Conservation (phyloP, 2,797 vertebrate species). For the Gallinago nigripennis region DNA sequence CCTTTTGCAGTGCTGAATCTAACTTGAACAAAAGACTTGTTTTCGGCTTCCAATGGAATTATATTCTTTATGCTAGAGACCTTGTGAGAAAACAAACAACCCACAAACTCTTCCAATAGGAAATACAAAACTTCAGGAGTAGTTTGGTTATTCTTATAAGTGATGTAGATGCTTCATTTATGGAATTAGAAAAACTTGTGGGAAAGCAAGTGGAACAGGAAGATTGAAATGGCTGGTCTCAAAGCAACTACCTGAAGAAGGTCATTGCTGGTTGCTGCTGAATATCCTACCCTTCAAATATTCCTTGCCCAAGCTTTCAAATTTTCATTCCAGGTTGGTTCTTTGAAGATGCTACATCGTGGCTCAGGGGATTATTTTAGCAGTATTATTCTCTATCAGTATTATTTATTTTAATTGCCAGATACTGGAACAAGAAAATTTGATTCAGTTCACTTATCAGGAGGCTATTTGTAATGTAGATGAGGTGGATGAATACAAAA, state of each 20-base stretch:
- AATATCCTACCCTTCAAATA: background rate
- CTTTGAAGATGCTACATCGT: background rate
- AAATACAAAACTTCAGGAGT: background rate
- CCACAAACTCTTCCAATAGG: background rate
- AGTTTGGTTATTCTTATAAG: background rate
- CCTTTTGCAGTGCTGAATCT: background rate
- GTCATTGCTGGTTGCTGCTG: background rate
- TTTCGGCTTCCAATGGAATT: background rate
- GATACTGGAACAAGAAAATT: constrained; percentile 18
- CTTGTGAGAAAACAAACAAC: background rate
- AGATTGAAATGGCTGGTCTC: background rate
- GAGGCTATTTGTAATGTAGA: background rate
- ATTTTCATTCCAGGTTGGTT: constrained; percentile 12
- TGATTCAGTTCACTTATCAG: background rate
- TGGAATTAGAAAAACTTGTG: background rate
- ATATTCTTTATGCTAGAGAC: background rate
- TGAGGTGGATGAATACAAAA: background rate
- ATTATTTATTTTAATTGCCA: constrained; percentile 49
- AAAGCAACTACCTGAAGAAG: background rate
- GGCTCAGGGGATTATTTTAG: constrained; percentile 23
- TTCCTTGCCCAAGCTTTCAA: background rate
- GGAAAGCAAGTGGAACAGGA: background rate
- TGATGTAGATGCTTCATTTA: background rate
- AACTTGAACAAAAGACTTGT: background rate
- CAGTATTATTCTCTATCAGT: background rate